These are phyloP conservation scores for Carollia perspicillata DNA, from an alignment of 2,113 vertebrate genomes.

Conservation along the genomic window DNA sequence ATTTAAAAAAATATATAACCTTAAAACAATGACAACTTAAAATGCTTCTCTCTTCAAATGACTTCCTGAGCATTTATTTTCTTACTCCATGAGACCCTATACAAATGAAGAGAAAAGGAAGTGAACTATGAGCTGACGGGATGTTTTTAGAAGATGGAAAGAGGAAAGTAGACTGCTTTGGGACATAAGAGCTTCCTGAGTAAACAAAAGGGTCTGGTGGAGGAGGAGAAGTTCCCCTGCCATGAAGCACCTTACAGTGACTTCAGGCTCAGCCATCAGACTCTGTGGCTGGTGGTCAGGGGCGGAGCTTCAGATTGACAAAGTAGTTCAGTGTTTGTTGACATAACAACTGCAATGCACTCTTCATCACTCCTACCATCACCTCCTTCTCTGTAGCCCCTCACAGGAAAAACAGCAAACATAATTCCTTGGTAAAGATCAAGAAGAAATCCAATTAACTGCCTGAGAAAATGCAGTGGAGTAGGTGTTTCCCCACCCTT, in stretches of 20 bases:
- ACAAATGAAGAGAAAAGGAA: background rate
- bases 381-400: background rate
- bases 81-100: background rate
- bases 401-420: background rate
- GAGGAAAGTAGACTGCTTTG: background rate
- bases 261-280: background rate
- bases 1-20: background rate
- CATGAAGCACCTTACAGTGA: background rate
- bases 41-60: background rate
- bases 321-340: background rate
- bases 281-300: background rate
- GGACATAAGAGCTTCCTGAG: background rate
- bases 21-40: background rate
- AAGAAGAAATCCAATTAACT: background rate
- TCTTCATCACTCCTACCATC: background rate
- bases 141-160: background rate
- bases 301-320: background rate
- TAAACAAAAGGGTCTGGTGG: background rate
- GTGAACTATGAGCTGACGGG: background rate
- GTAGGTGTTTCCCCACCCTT: background rate
- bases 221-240: too few relatives aligned
- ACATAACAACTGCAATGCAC: background rate
- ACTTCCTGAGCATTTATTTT: background rate
- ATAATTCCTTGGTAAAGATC: background rate
- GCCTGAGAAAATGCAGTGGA: background rate